phyloP scores from a whole-genome alignment of 1,140 invertebrate species.

The Thalassaphorura encarpata region DNA sequence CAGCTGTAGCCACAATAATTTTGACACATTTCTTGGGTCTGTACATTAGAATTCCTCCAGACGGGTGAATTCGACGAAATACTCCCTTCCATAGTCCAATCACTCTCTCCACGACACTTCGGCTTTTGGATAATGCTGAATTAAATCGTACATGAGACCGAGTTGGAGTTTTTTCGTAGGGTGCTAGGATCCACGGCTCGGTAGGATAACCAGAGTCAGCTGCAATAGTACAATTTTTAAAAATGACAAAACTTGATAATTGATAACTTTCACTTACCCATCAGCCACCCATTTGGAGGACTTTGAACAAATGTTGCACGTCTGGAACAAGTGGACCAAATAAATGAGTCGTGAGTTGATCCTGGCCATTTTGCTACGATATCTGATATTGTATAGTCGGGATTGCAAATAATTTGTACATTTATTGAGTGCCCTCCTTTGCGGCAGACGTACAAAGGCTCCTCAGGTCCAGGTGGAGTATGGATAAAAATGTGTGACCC shows the following conservation, averaged over 20 bases:
- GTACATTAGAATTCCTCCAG: conserved; percentile 6
- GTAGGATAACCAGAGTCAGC: conserved; percentile 12
- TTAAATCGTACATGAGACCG: not conserved
- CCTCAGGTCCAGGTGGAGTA: conserved; percentile 14
- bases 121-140: not conserved
- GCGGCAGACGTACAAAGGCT: conserved; percentile 16
- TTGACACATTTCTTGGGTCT: not conserved
- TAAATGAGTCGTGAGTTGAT: conserved; percentile 34
- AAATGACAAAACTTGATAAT: not conserved
- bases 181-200: conserved; percentile 9
- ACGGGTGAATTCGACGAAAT: conserved; percentile 13
- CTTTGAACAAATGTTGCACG: not conserved
- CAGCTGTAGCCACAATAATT: conserved; percentile 5
- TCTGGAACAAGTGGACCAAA: conserved; percentile 5
- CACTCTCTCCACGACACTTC: conserved; percentile 9
- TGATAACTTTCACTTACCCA: conserved; percentile 6
- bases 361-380: conserved; percentile 38
- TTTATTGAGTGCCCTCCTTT: conserved; percentile 24
- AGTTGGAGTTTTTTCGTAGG: not conserved
- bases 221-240: not conserved
- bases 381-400: conserved; percentile 35
- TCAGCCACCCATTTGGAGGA: conserved; percentile 10
- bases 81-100: conserved; percentile 14
- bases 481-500: conserved; percentile 33
- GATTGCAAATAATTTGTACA: conserved; percentile 38